Evolutionary conservation across 2,888 invertebrate genomes (phyloP).

Genomic region (Ochropleura plecta): DNA sequence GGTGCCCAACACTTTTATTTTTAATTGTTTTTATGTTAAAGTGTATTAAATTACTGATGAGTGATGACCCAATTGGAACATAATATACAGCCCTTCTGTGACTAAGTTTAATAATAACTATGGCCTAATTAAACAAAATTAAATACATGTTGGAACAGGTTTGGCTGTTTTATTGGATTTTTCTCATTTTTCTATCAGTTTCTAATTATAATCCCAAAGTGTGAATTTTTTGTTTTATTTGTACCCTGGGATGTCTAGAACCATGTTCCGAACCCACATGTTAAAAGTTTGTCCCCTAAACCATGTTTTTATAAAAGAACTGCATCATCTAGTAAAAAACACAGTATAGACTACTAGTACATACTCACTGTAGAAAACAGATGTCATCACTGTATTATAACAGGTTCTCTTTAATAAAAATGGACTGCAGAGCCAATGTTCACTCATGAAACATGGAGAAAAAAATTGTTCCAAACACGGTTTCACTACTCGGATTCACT

Average conservation of each 20-base stretch:
- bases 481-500: too few relatives aligned
- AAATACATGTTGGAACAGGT: neutral
- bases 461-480: neutral
- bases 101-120: neutral
- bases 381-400: too few relatives aligned
- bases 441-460: neutral
- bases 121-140: neutral
- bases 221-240: neutral
- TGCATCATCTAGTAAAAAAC: neutral
- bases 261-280: neutral
- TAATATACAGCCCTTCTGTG: neutral
- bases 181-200: neutral
- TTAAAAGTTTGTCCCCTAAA: neutral
- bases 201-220: neutral
- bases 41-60: conserved; percentile 5
- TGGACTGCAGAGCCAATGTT: neutral
- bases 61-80: conserved; percentile 20
- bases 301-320: neutral
- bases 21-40: conserved; percentile 10
- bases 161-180: neutral
- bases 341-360: neutral
- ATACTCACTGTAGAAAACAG: neutral
- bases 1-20: conserved; percentile 7
- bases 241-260: neutral
- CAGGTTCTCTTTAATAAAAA: neutral